Evolutionary conservation across 2,113 vertebrate species (phyloP).

Genomic region (Oenanthe melanoleuca): DNA sequence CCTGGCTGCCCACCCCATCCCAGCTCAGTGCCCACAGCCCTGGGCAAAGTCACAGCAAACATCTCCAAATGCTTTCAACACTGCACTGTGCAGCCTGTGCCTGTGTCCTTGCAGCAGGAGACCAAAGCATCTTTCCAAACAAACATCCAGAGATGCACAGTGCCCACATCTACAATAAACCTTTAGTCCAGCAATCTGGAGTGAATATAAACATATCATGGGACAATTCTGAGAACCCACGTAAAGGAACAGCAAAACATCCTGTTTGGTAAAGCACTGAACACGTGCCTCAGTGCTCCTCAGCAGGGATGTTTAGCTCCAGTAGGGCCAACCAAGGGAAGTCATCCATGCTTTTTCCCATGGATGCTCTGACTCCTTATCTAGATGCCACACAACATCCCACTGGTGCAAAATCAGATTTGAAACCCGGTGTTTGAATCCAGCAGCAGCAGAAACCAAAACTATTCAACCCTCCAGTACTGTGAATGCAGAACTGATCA

Average conservation of each 20-base stretch:
- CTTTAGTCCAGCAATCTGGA: neutral
- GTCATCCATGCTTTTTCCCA: neutral
- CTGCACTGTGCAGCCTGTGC: neutral
- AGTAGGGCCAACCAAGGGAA: neutral
- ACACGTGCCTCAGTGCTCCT: neutral
- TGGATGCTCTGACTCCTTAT: neutral
- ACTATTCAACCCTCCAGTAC: neutral
- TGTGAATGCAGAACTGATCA: neutral
- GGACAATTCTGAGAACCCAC: neutral
- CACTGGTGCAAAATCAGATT: neutral
- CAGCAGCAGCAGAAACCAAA: neutral
- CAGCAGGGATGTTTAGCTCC: neutral
- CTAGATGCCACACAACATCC: neutral
- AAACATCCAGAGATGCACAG: neutral
- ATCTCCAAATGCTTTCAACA: accelerated
- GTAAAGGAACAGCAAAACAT: neutral
- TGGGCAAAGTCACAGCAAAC: neutral
- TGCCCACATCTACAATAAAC: neutral
- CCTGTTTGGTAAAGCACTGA: neutral
- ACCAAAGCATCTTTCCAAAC: neutral
- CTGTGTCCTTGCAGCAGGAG: accelerated
- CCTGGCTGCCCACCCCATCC: neutral
- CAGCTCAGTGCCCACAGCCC: accelerated
- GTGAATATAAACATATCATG: accelerated
- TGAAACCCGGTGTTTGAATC: neutral